Evolutionary conservation across 2,797 vertebrate genomes (phyloP), one percentile per base, ranked within the genome.

Genomic region (Okamejei kenojei): DNA sequence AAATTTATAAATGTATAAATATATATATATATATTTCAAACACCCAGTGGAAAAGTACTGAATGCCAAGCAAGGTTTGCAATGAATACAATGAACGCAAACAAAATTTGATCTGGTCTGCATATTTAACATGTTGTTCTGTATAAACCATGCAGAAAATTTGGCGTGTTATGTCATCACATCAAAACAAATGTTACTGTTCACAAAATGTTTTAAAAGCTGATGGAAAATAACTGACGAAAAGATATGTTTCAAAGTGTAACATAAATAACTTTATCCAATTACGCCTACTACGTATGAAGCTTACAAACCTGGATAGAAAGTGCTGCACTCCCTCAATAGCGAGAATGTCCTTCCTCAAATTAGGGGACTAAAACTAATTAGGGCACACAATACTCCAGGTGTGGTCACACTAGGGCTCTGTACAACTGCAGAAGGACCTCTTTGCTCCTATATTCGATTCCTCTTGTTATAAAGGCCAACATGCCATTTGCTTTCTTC

Each of bases 21-120:
- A 21, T 21, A 73, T 38, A 45, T 7, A 21, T 73, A 68, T 68
- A 45, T 45, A 45, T 45, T 6, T 23, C 21, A 79, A 79, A 73
- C 71, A 54, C 68, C 5, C 35, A 73, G 19, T 91, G 90, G 68
- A 91, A 74, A 90, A 90, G 15, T 73, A 90, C 88, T 32, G 35
- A 73, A 45, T 0, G 23, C 88, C 7, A 45, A 68, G 29, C 65
- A 73, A 21, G 23, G 32, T 21, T 91, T 13, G 3, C 38, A 38
- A 38, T 38, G 68, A 45, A 91, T 15, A 71, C 23, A 32, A 45
- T 73, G 19, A 26, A 15, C 8, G 0, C 45, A 63, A 45, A 45
- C 2, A 45, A 17, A 38, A 38, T 0, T 0, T 19, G 21, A 11
- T 80, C 32, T 35, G 78, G 21, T 19, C 7, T 45, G 19, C 35